Evolutionary conservation across 2,113 vertebrate genomes (phyloP).

Genomic region (Mesitornis unicolor): DNA sequence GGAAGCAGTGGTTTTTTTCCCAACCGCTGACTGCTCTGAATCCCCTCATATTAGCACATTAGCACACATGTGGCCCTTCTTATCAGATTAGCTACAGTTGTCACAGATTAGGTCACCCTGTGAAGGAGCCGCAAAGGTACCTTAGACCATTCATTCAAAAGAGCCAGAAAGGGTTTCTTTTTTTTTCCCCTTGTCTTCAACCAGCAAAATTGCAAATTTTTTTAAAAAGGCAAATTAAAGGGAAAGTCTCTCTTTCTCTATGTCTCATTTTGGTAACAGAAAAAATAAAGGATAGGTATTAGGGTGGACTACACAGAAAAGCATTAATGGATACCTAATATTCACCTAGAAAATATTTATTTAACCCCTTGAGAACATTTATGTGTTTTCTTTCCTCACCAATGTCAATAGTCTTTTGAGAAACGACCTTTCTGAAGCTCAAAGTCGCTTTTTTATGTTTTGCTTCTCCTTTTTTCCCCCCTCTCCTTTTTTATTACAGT

Average conservation of each 20-base stretch:
- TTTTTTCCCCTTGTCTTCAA: not conserved
- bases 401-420: not conserved
- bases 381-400: not conserved
- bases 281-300: not conserved
- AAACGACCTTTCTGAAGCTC: not conserved
- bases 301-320: not conserved
- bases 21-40: not conserved
- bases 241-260: not conserved
- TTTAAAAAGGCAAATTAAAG: slow-evolving; percentile 1
- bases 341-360: not conserved
- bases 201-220: not conserved
- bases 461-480: not conserved
- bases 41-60: slow-evolving; percentile 55
- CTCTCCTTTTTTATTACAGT: not conserved
- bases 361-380: not conserved
- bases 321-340: not conserved
- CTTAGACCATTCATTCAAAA: slow-evolving; percentile 18
- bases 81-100: slow-evolving; percentile 69
- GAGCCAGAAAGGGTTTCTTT: not conserved
- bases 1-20: slow-evolving; percentile 23
- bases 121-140: slow-evolving; percentile 39
- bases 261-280: not conserved
- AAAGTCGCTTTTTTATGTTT: not conserved
- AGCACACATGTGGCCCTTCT: slow-evolving; percentile 10
- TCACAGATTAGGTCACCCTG: slow-evolving; percentile 52